A percentile compares a stretch with the other conserved stretches of the same genome.
Evolutionary conservation across 2,888 invertebrate species (phyloP).

Genomic region (Rhopalosiphum nymphaeae): DNA sequence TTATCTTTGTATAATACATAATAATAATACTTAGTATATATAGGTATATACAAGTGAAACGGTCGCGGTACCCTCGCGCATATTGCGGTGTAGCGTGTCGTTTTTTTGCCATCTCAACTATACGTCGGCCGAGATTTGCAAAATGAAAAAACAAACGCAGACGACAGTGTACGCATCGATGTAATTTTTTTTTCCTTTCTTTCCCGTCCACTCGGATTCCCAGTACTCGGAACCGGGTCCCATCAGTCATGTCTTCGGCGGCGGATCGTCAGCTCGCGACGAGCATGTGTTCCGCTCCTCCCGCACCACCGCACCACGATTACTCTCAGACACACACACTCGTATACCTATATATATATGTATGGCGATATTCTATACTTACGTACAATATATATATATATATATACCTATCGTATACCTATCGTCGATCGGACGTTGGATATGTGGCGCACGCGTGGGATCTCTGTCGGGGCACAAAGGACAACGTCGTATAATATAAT

Average conservation of each 20-base stretch:
- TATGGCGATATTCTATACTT: background rate
- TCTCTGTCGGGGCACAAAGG: slow-evolving; percentile 59
- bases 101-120: background rate
- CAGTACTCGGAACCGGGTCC: slow-evolving; percentile 61
- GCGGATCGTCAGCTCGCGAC: slow-evolving; percentile 56
- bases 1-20: background rate
- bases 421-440: slow-evolving; percentile 47
- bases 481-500: slow-evolving; percentile 32
- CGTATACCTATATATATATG: slow-evolving; percentile 17
- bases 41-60: background rate
- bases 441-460: slow-evolving; percentile 55
- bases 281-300: slow-evolving; percentile 46
- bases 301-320: background rate
- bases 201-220: slow-evolving; percentile 50
- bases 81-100: background rate
- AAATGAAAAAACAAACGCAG: slow-evolving; percentile 50
- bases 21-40: background rate
- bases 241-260: slow-evolving; percentile 63
- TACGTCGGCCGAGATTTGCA: background rate
- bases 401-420: background rate
- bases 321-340: background rate
- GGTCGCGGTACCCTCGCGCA: background rate
- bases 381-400: background rate
- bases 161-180: background rate
- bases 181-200: slow-evolving; percentile 32